Base-by-base conservation (phyloP, 2,888 invertebrate species). In the Lasioglossum pauxillum region DNA sequence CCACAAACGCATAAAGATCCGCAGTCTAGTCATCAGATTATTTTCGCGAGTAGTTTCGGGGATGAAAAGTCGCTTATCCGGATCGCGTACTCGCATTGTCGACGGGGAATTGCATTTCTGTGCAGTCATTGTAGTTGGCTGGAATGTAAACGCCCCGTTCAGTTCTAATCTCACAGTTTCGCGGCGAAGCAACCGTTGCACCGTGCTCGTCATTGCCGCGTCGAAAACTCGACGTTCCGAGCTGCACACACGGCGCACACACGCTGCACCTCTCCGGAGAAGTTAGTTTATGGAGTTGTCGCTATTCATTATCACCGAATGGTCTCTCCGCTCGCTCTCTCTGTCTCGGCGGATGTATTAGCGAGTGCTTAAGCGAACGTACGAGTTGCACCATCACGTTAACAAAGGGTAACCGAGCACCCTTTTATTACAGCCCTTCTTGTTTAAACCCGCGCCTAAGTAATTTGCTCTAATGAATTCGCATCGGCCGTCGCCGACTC, bases 211-310 rank as follows among this genome's bases (percentile, higher is more conserved):
- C 27, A 57, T 57, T n/a, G 78, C 60, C 27, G 60, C 69, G 49
- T 71, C 75, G 64, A n/a, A 80, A 72, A 44, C 49, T 64, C 31
- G 69, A 46, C 27, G 38, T 35, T 35, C 44, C 53, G 71, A 23
- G 82, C 82, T 82, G 14, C 27, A 14, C 31, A n/a, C n/a, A 7
- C 44, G 64, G 53, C 1, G 53, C 53, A 10, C 16, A 7, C 31
- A 31, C 64, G 31, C 16, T 82, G 57, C 87, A 60, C 38, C 76
- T 53, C n/a, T 31, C 75, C 75, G 46, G 78, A 84, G 84, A 82
- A 88, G 91, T 92, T 91, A 91, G 92, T 92, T 92, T 91, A 92
- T 91, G 90, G 89, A 92, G 93, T 93, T 93, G 93, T 93, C 92
- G 90, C 92, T 89, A 92, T 92, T 93, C 93, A 93, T 93, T 93